A percentile compares a stretch with the other conserved stretches of the same genome.
phyloP scores from a whole-genome alignment of 2,113 vertebrate species.

The Ornithorhynchus anatinus region DNA sequence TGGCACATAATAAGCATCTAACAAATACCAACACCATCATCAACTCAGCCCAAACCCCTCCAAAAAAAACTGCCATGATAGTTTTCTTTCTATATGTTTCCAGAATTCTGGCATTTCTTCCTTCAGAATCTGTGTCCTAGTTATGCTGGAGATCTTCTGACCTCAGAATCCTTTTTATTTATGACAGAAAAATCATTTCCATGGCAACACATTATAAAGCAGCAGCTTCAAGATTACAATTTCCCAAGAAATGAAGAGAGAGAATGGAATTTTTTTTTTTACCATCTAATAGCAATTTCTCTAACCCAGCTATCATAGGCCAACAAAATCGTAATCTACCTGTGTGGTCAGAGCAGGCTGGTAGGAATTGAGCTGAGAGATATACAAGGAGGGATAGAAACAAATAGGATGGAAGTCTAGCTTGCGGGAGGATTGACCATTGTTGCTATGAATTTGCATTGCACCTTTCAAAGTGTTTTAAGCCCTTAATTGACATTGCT shows the following conservation, averaged over 20 bases:
- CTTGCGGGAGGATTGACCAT: too few species aligned
- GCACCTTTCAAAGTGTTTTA: too few species aligned
- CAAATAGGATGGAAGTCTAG: rapidly evolving
- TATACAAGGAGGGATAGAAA: background rate
- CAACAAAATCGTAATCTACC: background rate
- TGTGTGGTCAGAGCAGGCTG: background rate
- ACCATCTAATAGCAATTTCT: constrained; percentile 31
- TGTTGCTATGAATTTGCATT: too few species aligned
- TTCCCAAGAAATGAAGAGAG: constrained; percentile 64
- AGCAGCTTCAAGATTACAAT: constrained; percentile 66
- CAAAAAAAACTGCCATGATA: constrained; percentile 15
- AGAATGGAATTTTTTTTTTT: constrained; percentile 38
- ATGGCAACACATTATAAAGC: constrained; percentile 76
- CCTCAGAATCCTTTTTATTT: constrained; percentile 80
- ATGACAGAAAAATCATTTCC: constrained; percentile 75
- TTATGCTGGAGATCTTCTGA: constrained; percentile 70
- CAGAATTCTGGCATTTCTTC: constrained; percentile 59
- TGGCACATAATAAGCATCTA: too few species aligned
- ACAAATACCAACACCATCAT: too few species aligned
- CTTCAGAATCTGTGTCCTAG: constrained; percentile 68
- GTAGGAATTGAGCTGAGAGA: background rate
- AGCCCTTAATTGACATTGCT: too few species aligned
- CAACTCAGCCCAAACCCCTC: background rate
- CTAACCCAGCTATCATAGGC: background rate
- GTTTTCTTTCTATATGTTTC: constrained; percentile 49